Base-by-base conservation (phyloP, 2,113 vertebrate species). In the Dipodomys merriami region DNA sequence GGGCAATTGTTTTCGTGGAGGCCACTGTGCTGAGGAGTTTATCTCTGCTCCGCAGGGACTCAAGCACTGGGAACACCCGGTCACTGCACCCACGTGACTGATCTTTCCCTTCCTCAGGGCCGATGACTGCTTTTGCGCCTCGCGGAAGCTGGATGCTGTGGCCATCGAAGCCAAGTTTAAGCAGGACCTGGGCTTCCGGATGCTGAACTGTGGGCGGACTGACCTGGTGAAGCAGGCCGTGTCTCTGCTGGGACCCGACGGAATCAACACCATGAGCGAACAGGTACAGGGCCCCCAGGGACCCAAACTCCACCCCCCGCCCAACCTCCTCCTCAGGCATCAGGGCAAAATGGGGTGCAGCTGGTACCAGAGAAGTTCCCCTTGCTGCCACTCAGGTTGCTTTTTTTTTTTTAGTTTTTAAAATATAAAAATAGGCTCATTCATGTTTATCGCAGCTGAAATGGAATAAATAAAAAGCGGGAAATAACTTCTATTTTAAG, bases 211-310 rank as follows among this genome's bases (percentile, higher is more conserved):
- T 7, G 99, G 99, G 79, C 98, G 99, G 94, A 99, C 99, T 0
- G 99, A 99, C 97, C 97, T 99, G 95, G 99, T 99, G 93, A 99
- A 99, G 95, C 99, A 99, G 97, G 99, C 99, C 2, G 99, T 99
- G 96, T 98, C 98, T 92, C 98, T 99, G 95, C 98, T 99, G 78
- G 99, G 99, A 6, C 98, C 99, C 0, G 99, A 99, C 60, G 99
- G 99, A 57, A 99, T 99, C 98, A 99, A 99, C 98, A 99, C 99
- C 98, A 99, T 98, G 99, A 99, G 99, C 30, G 99, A 99, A 96
- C 99, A 99, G 99, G 99, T 99, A 98, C 97, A 95, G 93, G 15
- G n/a, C 44, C 62, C 0, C 0, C 7, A 11, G 2, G 20, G 53
- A 57, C 46, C 88, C 44, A 27, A 83, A 10, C 15, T 39, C 39